Conservation (phyloP, 2,113 vertebrate genomes). For the Nycticebus coucang region DNA sequence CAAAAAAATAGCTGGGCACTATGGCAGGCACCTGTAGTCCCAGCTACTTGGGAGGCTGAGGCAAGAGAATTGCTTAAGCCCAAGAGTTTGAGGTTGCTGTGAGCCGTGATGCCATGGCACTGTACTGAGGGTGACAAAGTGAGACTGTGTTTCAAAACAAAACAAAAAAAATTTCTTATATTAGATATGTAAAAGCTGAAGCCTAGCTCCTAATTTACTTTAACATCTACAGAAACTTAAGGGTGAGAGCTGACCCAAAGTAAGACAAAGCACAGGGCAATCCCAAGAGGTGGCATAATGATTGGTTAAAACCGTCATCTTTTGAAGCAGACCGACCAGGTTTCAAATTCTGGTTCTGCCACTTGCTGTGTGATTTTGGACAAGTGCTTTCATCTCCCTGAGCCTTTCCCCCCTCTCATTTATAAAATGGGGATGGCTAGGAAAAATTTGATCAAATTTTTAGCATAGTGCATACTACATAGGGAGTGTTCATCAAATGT, state of each 20-base stretch:
- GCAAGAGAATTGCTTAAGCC: too few species aligned
- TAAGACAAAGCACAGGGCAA: neutral
- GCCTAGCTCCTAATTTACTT: neutral
- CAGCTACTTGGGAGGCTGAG: too few species aligned
- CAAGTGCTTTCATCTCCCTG: constrained; percentile 3
- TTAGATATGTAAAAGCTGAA: neutral
- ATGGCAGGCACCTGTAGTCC: too few species aligned
- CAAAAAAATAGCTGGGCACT: too few species aligned
- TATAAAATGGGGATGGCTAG: neutral
- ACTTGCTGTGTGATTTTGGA: neutral
- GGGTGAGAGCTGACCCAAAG: neutral
- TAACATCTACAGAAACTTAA: neutral
- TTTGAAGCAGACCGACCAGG: neutral
- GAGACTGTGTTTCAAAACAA: too few species aligned
- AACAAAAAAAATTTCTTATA: neutral
- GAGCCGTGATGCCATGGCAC: too few species aligned
- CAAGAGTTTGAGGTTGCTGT: too few species aligned
- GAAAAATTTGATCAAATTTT: neutral
- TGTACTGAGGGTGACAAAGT: too few species aligned
- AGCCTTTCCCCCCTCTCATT: constrained; percentile 7
- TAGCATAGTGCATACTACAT: neutral
- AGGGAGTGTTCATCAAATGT: neutral
- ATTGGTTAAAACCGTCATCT: neutral
- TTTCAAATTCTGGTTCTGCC: neutral
- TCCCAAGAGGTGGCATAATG: neutral